These are phyloP conservation scores for Micrasema longulum DNA, from an alignment of 1,140 invertebrate species.

Conservation along the genomic window DNA sequence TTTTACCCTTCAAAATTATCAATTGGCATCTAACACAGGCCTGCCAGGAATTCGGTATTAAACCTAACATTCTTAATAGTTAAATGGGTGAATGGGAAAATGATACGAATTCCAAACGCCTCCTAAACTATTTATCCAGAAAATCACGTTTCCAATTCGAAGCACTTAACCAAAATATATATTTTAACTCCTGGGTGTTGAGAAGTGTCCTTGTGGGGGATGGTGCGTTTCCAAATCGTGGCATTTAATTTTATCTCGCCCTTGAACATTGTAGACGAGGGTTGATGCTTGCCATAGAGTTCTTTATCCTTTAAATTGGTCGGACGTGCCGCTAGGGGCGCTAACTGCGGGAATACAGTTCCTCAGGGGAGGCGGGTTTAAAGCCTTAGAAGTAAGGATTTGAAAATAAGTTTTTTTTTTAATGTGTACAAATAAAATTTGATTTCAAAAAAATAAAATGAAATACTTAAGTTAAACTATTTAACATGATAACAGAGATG, in stretches of 20 bases:
- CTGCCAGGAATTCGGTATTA: not conserved
- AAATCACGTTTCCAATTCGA: not conserved
- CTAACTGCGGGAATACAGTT: not conserved
- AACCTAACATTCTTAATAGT: not conserved
- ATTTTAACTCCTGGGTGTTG: not conserved
- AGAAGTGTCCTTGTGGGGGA: not conserved
- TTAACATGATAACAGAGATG: no score
- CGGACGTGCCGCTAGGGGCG: constrained; percentile 2
- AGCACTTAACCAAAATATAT: not conserved
- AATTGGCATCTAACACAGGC: not conserved
- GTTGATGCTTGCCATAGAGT: constrained; percentile 1
- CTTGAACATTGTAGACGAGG: not conserved
- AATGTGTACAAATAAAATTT: no score
- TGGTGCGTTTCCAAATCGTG: not conserved
- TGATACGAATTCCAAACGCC: not conserved
- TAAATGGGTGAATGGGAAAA: constrained; percentile 12
- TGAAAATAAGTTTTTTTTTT: no score
- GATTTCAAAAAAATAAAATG: no score
- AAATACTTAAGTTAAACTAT: no score
- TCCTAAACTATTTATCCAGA: constrained; percentile 11
- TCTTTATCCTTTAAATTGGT: constrained; percentile 24
- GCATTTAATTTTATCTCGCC: not conserved
- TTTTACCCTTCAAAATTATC: not conserved
- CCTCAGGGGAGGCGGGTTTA: no score
- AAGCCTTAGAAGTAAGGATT: no score